Evolutionary conservation across 92 coral and sea anemone genomes (phyloP).

Genomic region (Phenganax stokvisi): DNA sequence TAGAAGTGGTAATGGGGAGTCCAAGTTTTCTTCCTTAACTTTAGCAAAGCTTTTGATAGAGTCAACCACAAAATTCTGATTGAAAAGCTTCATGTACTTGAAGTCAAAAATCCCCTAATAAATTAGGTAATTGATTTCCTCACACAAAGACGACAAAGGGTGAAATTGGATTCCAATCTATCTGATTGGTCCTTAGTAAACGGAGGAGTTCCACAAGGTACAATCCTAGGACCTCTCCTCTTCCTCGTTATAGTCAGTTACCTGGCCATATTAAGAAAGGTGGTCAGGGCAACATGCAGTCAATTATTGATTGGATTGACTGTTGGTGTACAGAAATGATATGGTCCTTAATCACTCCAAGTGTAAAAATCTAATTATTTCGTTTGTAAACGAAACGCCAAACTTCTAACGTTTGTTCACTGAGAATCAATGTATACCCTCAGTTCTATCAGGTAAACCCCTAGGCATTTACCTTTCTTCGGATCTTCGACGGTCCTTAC

Average conservation of each 20-base stretch:
- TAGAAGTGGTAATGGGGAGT: not conserved
- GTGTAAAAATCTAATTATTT: not conserved
- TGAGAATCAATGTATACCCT: not conserved
- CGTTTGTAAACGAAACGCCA: not conserved
- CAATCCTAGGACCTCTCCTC: conserved; percentile 29
- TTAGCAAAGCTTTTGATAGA: conserved; percentile 31
- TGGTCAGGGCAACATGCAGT: not conserved
- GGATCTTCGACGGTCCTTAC: too few relatives aligned
- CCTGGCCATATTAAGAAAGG: not conserved
- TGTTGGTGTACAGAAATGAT: not conserved
- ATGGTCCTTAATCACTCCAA: not conserved
- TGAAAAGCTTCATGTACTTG: conserved; percentile 10
- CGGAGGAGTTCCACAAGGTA: not conserved
- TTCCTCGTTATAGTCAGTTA: not conserved
- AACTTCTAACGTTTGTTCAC: not conserved
- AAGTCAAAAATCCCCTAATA: conserved; percentile 1
- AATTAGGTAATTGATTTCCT: conserved; percentile 34
- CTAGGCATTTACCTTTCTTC: too few relatives aligned
- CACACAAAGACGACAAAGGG: conserved; percentile 30
- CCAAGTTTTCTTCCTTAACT: conserved; percentile 1
- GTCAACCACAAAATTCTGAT: conserved; percentile 30
- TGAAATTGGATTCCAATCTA: not conserved
- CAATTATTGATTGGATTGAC: too few relatives aligned
- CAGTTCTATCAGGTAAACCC: too few relatives aligned
- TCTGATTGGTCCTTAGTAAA: too few relatives aligned